Evolutionary conservation across 2,797 vertebrate species (phyloP).

Genomic region (Parauchenoglanis punctatus): DNA sequence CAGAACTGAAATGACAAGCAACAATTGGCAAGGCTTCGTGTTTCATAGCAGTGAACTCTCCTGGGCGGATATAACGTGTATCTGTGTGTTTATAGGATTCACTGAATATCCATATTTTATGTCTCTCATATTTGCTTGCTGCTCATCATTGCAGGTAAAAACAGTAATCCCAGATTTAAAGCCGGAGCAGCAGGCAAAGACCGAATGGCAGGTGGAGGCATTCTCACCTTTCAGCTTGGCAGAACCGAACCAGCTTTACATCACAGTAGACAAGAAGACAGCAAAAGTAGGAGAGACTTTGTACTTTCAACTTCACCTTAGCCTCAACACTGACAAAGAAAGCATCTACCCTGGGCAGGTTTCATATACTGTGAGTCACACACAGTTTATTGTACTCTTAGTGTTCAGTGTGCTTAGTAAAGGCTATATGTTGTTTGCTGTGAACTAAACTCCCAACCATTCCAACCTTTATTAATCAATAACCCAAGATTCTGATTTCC

Average conservation of each 20-base stretch:
- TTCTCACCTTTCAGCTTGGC: accelerated
- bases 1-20: neutral
- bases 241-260: conserved; percentile 64
- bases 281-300: conserved; percentile 59
- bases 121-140: neutral
- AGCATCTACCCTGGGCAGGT: conserved; percentile 43
- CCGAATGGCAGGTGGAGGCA: conserved; percentile 32
- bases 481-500: too few relatives aligned
- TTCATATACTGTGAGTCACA: conserved; percentile 71
- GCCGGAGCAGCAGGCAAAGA: conserved; percentile 69
- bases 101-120: neutral
- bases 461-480: neutral
- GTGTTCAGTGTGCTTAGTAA: neutral
- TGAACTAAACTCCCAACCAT: neutral
- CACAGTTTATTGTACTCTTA: neutral
- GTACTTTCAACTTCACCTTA: conserved; percentile 53
- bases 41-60: neutral
- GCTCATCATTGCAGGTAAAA: conserved; percentile 61
- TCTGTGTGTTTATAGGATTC: neutral
- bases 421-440: neutral
- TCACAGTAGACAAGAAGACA: conserved; percentile 50
- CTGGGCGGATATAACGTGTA: neutral
- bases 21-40: neutral
- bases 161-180: conserved; percentile 62
- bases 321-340: neutral